A percentile compares a stretch with the other conserved stretches of the same genome.
phyloP scores from a whole-genome alignment of 2,797 vertebrate species.

The Acanthornis magna region DNA sequence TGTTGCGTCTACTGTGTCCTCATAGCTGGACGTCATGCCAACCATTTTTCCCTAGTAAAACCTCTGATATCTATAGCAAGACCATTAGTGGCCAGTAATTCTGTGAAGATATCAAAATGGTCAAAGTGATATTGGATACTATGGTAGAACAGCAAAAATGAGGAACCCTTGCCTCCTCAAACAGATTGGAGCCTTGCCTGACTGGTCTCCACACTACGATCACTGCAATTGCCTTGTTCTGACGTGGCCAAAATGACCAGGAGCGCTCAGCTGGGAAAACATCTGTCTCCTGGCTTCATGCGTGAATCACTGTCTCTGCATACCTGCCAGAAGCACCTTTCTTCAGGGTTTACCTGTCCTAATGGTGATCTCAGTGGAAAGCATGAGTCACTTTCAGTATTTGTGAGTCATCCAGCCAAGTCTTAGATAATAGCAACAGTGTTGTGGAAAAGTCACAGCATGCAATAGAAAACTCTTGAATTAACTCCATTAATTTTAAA shows the following conservation, averaged over 20 bases:
- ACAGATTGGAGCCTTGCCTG: neutral
- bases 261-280: neutral
- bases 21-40: neutral
- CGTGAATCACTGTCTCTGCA: neutral
- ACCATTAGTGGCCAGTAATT: neutral
- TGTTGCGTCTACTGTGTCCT: neutral
- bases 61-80: neutral
- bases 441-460: neutral
- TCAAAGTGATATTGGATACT: neutral
- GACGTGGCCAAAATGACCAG: accelerated
- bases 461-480: neutral
- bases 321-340: conserved; percentile 10
- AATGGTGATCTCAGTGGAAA: conserved; percentile 40
- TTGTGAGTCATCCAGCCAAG: neutral
- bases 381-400: conserved; percentile 23
- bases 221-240: neutral
- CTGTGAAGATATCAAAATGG: neutral
- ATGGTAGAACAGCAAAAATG: neutral
- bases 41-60: neutral
- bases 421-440: neutral
- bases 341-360: neutral
- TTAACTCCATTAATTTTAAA: neutral
- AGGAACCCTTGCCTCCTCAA: neutral
- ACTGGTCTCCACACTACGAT: accelerated
- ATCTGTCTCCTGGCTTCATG: neutral